Percentiles rank a stretch among this genome's conserved stretches.
phyloP scores from a whole-genome alignment of 2,888 invertebrate species.

The Balanococcus diminutus region DNA sequence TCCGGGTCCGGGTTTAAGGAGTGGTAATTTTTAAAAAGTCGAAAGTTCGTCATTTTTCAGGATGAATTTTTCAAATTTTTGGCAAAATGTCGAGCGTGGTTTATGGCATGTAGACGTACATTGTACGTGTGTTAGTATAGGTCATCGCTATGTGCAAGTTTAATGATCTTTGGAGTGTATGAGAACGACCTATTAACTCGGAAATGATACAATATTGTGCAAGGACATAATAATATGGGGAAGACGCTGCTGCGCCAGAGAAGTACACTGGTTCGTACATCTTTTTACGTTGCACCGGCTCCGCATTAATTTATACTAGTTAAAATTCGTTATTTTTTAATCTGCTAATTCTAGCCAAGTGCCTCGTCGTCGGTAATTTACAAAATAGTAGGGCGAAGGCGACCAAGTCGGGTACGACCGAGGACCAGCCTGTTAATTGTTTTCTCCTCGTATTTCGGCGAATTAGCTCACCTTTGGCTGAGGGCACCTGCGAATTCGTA shows the following conservation, averaged over 20 bases:
- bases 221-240: slow-evolving; percentile 33
- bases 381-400: not conserved
- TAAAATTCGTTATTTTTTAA: slow-evolving; percentile 40
- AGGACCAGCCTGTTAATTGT: not conserved
- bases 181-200: slow-evolving; percentile 43
- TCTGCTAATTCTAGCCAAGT: slow-evolving; percentile 30
- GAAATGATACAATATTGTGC: slow-evolving; percentile 43
- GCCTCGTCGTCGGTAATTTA: slow-evolving; percentile 19
- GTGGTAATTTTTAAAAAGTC: too few relatives aligned
- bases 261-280: not conserved
- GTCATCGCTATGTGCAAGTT: slow-evolving; percentile 18
- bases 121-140: not conserved
- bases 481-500: not conserved
- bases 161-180: slow-evolving; percentile 17
- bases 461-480: too few relatives aligned
- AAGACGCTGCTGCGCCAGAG: not conserved
- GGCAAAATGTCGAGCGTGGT: not conserved
- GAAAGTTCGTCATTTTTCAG: too few relatives aligned
- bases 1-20: too few relatives aligned
- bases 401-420: not conserved
- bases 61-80: too few relatives aligned
- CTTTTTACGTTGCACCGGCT: slow-evolving; percentile 31
- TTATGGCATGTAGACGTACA: not conserved
- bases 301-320: slow-evolving; percentile 31
- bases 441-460: not conserved